A percentile compares a stretch with the other conserved stretches of the same genome.
These are phyloP conservation scores for Folsomia candida DNA, from an alignment of 2,888 invertebrate species.

Conservation along the genomic window DNA sequence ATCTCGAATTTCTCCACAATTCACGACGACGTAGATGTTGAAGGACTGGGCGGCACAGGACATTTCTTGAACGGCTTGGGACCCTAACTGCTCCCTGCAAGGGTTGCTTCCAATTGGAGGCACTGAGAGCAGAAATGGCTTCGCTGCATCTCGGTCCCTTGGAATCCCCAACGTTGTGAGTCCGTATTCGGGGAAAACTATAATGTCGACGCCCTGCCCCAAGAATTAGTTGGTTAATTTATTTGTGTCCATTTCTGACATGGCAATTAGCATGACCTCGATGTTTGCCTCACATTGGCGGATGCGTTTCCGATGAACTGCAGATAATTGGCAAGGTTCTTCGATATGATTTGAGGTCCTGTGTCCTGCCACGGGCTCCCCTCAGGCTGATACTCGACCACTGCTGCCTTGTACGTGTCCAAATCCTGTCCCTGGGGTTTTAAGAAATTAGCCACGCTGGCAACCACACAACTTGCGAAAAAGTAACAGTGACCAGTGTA, in stretches of 20 bases:
- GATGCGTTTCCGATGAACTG: slow-evolving; percentile 34
- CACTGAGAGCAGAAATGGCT: slow-evolving; percentile 34
- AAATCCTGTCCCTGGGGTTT: no score
- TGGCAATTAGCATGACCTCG: background rate
- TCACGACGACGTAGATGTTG: background rate
- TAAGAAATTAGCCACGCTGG: no score
- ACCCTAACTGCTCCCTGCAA: background rate
- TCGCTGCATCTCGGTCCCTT: slow-evolving; percentile 38
- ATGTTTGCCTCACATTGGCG: background rate
- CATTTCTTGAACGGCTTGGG: background rate
- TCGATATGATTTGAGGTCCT: slow-evolving; percentile 34
- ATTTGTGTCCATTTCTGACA: background rate
- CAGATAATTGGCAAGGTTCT: slow-evolving; percentile 38
- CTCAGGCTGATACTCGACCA: slow-evolving; percentile 47
- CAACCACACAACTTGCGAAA: no score
- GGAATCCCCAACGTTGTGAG: slow-evolving; percentile 55
- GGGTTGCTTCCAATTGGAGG: slow-evolving; percentile 34
- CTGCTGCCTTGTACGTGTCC: slow-evolving; percentile 50
- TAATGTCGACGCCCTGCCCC: slow-evolving; percentile 66
- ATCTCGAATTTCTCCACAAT: no score
- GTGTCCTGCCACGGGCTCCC: slow-evolving; percentile 20
- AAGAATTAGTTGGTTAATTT: background rate
- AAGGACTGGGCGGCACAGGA: background rate
- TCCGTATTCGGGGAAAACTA: slow-evolving; percentile 72
- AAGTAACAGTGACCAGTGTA: no score